Evolutionary conservation across 37 sponge, comb jelly and placozoan species (phyloP), one percentile per base, ranked within the genome.

Genomic region (Hexactinellida sp.): DNA sequence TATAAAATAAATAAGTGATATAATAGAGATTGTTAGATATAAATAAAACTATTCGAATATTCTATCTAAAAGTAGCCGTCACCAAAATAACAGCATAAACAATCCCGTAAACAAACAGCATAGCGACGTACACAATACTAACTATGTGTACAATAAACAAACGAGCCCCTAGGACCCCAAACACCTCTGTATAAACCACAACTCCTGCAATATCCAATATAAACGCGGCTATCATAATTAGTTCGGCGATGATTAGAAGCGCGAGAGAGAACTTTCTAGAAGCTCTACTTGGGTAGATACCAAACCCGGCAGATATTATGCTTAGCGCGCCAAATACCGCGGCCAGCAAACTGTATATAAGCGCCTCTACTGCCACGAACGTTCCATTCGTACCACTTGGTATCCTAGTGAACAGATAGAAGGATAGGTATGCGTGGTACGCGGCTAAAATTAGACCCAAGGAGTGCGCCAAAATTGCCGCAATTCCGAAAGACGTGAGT

Each of bases 251-350:
- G 21, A 63, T 25, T 32, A 63, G 30, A 7, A 63, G 76, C 3
- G 28, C 76, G 76, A 63, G 76, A 63, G 76, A 63, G 76, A 63
- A 63, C 76, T 25, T 63, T 63, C 76, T 63, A n/a, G 76, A 63
- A 28, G 19, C 5, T 32, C 76, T 23, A n/a, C 76, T 63, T 25
- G 76, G 76, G 34, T 63, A 63, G 76, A 63, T 23, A 63, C 76
- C 76, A n/a, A 63, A 63, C 3, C 32, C 30, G 34, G 28, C 30
- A 10, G 76, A 10, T 63, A 23, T 63, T 63, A 63, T 63, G 76
- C 28, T n/a, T 28, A 63, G 13, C 28, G 76, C 76, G 76, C 76
- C 76, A 63, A 63, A 63, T 25, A n/a, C 76, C 3, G 76, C 76
- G 34, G 3, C 19, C 3, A 63, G 3, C 5, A 63, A 21, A 28